Evolutionary conservation across 2,797 vertebrate species (phyloP).

Genomic region (Craterocephalus amniculus): DNA sequence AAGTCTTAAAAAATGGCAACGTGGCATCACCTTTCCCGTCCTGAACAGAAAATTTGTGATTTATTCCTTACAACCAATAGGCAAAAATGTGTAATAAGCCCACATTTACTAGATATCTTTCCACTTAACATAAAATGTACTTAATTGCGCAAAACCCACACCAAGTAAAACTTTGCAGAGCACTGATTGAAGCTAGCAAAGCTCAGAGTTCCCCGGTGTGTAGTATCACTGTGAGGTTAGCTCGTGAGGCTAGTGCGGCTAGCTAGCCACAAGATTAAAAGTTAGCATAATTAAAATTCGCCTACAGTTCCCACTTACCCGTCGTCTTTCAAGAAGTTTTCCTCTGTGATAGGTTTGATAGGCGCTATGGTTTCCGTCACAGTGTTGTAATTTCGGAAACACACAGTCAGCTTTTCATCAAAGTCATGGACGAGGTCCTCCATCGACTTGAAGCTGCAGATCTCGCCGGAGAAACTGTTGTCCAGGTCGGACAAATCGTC

Average conservation of each 20-base stretch:
- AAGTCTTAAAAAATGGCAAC: not conserved
- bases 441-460: conserved; percentile 84
- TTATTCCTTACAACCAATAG: not conserved
- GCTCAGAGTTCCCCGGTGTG: conserved; percentile 12
- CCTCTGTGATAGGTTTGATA: conserved; percentile 90
- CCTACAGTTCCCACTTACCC: conserved; percentile 86
- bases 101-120: not conserved
- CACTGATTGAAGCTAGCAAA: conserved; percentile 40
- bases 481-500: conserved; percentile 81
- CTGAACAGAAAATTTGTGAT: not conserved
- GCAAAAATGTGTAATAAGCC: not conserved
- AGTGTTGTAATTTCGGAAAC: conserved; percentile 89
- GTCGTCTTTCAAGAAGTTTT: conserved; percentile 89
- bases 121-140: not conserved
- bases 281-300: conserved; percentile 35
- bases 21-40: not conserved
- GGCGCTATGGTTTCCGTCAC: conserved; percentile 86
- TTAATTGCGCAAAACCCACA: not conserved
- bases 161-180: not conserved
- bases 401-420: conserved; percentile 93
- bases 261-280: conserved; percentile 60
- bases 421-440: conserved; percentile 86
- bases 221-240: conserved; percentile 29
- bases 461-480: conserved; percentile 81
- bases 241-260: conserved; percentile 46